Conservation (phyloP, 2,888 invertebrate genomes). For the Coecobrya sp. region DNA sequence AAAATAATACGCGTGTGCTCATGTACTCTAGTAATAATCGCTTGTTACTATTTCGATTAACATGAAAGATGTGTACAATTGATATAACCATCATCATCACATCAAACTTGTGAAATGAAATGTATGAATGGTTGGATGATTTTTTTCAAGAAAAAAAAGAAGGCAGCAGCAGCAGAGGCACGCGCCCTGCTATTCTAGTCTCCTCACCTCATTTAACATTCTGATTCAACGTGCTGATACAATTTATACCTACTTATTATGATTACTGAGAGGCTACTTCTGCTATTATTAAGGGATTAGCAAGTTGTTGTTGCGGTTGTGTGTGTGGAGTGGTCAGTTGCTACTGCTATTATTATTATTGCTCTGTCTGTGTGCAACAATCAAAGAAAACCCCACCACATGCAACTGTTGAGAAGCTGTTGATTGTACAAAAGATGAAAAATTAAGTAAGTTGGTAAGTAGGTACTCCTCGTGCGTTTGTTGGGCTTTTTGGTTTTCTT, state of each 20-base stretch:
- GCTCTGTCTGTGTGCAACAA: background rate
- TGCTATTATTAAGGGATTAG: constrained; percentile 35
- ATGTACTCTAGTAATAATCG: background rate
- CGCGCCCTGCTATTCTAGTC: constrained; percentile 54
- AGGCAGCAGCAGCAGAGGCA: no score
- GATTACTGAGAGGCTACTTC: background rate
- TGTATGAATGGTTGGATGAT: constrained; percentile 39
- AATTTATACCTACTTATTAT: constrained; percentile 56
- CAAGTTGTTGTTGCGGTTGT: background rate
- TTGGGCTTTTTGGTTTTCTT: background rate
- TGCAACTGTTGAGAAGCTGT: background rate
- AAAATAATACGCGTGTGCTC: background rate
- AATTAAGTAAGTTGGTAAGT: background rate
- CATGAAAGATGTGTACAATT: constrained; percentile 51
- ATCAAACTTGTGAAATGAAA: constrained; percentile 52
- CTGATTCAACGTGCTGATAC: constrained; percentile 70
- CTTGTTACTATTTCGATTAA: constrained; percentile 37
- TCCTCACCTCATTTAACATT: constrained; percentile 79
- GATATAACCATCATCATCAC: constrained; percentile 45
- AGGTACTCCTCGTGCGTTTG: background rate
- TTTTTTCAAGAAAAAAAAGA: constrained; percentile 26
- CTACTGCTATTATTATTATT: background rate
- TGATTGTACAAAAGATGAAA: background rate
- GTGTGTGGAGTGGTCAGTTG: constrained; percentile 44
- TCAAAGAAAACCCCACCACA: background rate